These are phyloP conservation scores for Pelusios castaneus DNA, from an alignment of 2,113 vertebrate genomes.

Conservation along the genomic window DNA sequence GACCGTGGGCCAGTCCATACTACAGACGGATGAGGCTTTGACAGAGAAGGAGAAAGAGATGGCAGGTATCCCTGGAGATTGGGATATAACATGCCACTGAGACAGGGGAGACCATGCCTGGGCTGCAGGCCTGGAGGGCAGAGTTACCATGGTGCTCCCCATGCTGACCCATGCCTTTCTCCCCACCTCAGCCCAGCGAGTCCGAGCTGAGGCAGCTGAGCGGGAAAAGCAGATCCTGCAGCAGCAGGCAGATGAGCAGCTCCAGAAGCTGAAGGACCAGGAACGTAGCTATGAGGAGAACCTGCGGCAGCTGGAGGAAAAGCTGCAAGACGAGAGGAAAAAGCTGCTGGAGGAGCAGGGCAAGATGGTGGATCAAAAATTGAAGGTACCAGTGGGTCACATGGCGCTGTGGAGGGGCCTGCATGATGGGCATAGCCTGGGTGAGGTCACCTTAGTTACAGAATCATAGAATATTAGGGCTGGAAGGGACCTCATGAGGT, in stretches of 20 bases:
- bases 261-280: not conserved
- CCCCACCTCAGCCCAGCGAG: not conserved
- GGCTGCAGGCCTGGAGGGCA: not conserved
- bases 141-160: not conserved
- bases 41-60: conserved; percentile 43
- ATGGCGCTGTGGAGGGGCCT: not conserved
- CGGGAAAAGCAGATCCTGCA: not conserved
- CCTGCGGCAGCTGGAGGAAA: not conserved
- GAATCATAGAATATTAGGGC: too few relatives aligned
- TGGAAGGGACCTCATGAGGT: too few relatives aligned
- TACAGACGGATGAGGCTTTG: conserved; percentile 53
- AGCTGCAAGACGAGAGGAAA: not conserved
- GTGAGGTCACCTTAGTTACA: not conserved
- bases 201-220: not conserved
- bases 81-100: accelerated
- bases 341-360: not conserved
- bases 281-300: not conserved
- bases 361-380: not conserved
- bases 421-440: not conserved
- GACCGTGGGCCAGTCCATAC: not conserved
- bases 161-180: not conserved
- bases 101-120: too few relatives aligned
- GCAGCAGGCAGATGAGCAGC: not conserved
- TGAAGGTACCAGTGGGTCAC: not conserved
- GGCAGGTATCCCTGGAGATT: conserved; percentile 12